These are phyloP conservation scores for Coleophora flavipennella DNA, from an alignment of 2,888 invertebrate species.

Conservation along the genomic window DNA sequence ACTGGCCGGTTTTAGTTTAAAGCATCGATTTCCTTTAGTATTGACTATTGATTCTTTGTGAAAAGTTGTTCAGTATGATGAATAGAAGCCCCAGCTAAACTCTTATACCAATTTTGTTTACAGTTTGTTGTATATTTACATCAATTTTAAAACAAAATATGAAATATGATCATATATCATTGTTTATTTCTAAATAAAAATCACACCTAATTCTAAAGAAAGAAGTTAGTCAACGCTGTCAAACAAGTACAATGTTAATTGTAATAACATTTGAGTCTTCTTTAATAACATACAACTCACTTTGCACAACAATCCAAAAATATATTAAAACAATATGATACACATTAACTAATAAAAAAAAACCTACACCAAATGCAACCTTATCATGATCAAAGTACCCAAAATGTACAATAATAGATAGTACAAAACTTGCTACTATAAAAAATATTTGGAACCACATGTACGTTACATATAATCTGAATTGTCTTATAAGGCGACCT, in stretches of 20 bases:
- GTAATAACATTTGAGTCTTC: slow-evolving; percentile 23
- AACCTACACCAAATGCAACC: slow-evolving; percentile 17
- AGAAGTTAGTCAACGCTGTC: no score
- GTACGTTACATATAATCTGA: slow-evolving; percentile 17
- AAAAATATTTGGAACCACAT: slow-evolving; percentile 20
- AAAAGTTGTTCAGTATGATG: no score
- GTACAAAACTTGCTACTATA: slow-evolving; percentile 16
- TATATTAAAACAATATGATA: slow-evolving; percentile 21
- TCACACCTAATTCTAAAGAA: no score
- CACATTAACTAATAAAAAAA: slow-evolving; percentile 14
- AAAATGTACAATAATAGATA: slow-evolving; percentile 18
- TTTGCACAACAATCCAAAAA: slow-evolving; percentile 31
- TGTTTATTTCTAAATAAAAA: no score
- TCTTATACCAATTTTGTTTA: no score
- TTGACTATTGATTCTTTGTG: no score
- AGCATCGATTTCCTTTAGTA: no score
- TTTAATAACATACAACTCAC: slow-evolving; percentile 18
- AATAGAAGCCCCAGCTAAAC: no score
- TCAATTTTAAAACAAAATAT: no score
- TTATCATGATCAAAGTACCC: slow-evolving; percentile 15
- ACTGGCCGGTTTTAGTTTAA: no score
- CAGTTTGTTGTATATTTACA: no score
- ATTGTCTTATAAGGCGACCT: slow-evolving; percentile 11
- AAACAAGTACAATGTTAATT: slow-evolving; percentile 18
- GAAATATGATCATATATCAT: no score